Conservation (phyloP, 2,888 invertebrate genomes). For the Watsonalla cultraria region DNA sequence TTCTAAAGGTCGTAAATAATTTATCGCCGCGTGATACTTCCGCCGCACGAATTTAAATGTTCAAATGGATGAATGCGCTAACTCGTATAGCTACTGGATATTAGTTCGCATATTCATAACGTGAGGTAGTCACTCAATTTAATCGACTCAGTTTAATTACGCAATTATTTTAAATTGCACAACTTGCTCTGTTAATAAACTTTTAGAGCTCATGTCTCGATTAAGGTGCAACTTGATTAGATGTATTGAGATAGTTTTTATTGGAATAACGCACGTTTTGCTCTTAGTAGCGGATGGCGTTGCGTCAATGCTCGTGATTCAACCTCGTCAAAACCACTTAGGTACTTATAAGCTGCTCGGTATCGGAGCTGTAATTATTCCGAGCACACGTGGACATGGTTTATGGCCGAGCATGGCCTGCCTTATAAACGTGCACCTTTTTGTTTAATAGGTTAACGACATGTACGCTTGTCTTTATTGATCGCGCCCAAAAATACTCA, state of each 20-base stretch:
- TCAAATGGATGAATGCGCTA: slow-evolving; percentile 56
- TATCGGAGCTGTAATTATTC: slow-evolving; percentile 62
- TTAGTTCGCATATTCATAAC: slow-evolving; percentile 50
- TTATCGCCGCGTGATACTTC: slow-evolving; percentile 75
- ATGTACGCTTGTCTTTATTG: slow-evolving; percentile 51
- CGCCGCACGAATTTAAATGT: slow-evolving; percentile 67
- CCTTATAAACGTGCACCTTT: slow-evolving; percentile 61
- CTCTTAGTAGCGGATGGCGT: slow-evolving; percentile 33
- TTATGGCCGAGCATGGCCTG: slow-evolving; percentile 57
- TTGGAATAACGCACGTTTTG: slow-evolving; percentile 28
- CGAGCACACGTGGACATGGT: slow-evolving; percentile 68
- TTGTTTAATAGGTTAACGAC: slow-evolving; percentile 69
- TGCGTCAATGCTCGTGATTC: slow-evolving; percentile 63
- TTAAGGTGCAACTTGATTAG: slow-evolving; percentile 5
- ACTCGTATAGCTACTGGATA: slow-evolving; percentile 67
- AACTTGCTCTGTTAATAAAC: slow-evolving; percentile 12
- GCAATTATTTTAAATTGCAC: slow-evolving; percentile 21
- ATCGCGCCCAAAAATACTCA: slow-evolving; percentile 40
- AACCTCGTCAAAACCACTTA: slow-evolving; percentile 49
- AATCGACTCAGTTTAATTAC: slow-evolving; percentile 33
- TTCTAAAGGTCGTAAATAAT: slow-evolving; percentile 74
- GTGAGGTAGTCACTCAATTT: slow-evolving; percentile 32
- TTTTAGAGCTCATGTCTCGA: slow-evolving; percentile 6
- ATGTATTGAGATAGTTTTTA: slow-evolving; percentile 32
- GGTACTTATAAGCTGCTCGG: slow-evolving; percentile 35